These are phyloP conservation scores for Cantharis rustica DNA, from an alignment of 2,888 invertebrate species.

Conservation along the genomic window DNA sequence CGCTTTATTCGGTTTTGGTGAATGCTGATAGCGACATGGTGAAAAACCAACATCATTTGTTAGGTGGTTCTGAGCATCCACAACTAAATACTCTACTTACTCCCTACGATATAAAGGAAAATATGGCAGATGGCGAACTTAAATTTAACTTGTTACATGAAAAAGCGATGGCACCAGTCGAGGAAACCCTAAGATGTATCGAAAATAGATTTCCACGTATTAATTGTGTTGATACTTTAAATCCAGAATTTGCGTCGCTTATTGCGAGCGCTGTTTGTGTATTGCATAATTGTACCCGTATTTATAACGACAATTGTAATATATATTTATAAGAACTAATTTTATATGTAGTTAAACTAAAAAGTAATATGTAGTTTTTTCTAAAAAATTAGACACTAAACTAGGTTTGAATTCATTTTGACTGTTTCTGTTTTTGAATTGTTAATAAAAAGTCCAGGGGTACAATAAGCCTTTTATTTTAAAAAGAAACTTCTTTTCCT, in stretches of 20 bases:
- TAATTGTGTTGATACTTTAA: constrained; percentile 32
- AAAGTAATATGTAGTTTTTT: no score
- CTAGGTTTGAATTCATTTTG: no score
- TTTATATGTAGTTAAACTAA: background rate
- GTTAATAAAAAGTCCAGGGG: no score
- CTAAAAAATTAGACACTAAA: no score
- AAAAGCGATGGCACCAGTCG: constrained; percentile 35
- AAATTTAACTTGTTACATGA: constrained; percentile 36
- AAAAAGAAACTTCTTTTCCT: no score
- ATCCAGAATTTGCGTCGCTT: constrained; percentile 34
- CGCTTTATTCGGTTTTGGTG: constrained; percentile 28
- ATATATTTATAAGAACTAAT: constrained; percentile 15
- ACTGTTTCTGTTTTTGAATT: no score
- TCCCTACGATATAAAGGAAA: constrained; percentile 29
- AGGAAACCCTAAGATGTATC: constrained; percentile 35
- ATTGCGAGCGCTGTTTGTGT: constrained; percentile 35
- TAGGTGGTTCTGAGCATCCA: constrained; percentile 40
- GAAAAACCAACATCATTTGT: constrained; percentile 32
- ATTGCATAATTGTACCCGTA: constrained; percentile 39
- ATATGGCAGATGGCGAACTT: constrained; percentile 12
- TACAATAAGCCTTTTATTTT: no score
- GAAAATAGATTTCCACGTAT: constrained; percentile 38
- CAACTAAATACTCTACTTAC: constrained; percentile 35
- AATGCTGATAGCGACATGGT: constrained; percentile 28
- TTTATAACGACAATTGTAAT: constrained; percentile 34